Evolutionary conservation across 2,113 vertebrate species (phyloP), one percentile per base, ranked within the genome.

Genomic region (Nettapus auritus): DNA sequence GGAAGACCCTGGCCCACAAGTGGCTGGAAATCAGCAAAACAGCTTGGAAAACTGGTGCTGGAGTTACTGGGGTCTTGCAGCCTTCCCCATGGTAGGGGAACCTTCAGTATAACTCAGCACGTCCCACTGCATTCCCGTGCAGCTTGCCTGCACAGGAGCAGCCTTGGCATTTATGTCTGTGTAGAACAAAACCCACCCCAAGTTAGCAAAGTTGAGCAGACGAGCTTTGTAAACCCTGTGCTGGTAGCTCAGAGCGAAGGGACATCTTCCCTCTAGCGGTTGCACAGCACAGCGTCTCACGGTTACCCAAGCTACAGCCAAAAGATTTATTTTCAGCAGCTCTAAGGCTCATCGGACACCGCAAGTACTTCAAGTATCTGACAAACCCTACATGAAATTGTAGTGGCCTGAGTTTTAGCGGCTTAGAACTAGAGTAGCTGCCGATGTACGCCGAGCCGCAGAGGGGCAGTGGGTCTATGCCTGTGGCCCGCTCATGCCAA

Each of bases 181-280:
- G 66, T 19, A 70, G 46, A 25, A 63, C 20, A 53, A 63, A 87
- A 17, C 7, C 57, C n/a, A 33, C 3, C 6, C 21, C 0, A 4
- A 59, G 50, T 36, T 82, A 69, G 17, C 33, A 19, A 21, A 69
- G 44, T 78, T 13, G 85, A 93, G 82, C 82, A 68, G 69, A 38
- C 13, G 21, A 69, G 53, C 67, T 74, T 34, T 8, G 17, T 44
- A 38, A 59, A 38, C 69, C 29, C 6, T 2, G 38, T 1, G 31
- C 62, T 14, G 3, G 22, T 12, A 62, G 85, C 88, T 82, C 82
- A 18, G 63, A 88, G 86, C 2, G 40, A 28, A 77, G 73, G 87
- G 78, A 76, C 95, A 93, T 33, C 92, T 95, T 50, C 96, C 96
- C 96, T 92, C 97, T 96, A 91, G 95, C 3, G 96, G 91, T 52